These are phyloP conservation scores for Drosophila longiperda DNA, from an alignment of 2,888 invertebrate genomes.

Conservation along the genomic window DNA sequence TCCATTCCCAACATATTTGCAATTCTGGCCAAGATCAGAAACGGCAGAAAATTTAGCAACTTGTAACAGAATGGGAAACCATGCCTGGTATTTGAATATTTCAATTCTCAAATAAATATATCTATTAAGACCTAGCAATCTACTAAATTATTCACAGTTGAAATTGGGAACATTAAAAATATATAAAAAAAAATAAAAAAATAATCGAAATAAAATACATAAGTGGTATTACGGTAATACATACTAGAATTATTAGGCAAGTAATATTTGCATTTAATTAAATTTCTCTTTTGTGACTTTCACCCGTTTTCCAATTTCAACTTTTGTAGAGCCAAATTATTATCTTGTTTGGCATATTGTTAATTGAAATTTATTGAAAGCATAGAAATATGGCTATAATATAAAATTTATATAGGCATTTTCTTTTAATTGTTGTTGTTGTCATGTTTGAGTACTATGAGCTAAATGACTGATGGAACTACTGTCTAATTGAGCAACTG, in stretches of 20 bases:
- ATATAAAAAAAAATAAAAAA: too few relatives aligned
- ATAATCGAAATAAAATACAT: too few relatives aligned
- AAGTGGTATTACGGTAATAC: too few relatives aligned
- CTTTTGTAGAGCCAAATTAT: not conserved
- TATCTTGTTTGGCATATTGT: not conserved
- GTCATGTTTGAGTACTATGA: constrained; percentile 11
- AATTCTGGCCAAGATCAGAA: constrained; percentile 49
- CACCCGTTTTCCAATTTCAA: not conserved
- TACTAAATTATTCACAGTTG: too few relatives aligned
- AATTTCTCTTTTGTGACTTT: not conserved
- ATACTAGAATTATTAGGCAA: not conserved
- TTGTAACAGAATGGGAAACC: constrained; percentile 3
- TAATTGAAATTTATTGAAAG: not conserved
- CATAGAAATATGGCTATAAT: not conserved
- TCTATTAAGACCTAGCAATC: too few relatives aligned
- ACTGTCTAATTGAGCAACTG: constrained; percentile 22
- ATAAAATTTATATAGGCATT: constrained; percentile 14
- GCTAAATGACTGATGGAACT: constrained; percentile 25
- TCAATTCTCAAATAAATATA: not conserved
- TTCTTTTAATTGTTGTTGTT: constrained; percentile 14
- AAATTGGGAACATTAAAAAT: too few relatives aligned
- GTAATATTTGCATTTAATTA: not conserved
- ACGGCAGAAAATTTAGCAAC: constrained; percentile 6
- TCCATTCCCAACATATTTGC: constrained; percentile 7
- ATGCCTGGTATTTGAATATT: constrained; percentile 17